Evolutionary conservation across 1,140 invertebrate species (phyloP).

Genomic region (Drosophila repleta): DNA sequence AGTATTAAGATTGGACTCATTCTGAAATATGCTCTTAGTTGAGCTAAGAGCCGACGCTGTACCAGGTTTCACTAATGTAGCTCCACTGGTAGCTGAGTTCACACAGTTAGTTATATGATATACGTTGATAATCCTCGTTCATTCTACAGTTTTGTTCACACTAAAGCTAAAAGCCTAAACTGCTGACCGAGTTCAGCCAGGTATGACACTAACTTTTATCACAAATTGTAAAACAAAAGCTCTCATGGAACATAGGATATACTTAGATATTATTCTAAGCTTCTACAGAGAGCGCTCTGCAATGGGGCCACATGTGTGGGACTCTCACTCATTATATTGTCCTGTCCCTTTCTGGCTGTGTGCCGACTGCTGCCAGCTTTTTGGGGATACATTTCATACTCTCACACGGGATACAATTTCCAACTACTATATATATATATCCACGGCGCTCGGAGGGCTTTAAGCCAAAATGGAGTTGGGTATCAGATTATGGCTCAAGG

Average conservation of each 20-base stretch:
- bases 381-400: constrained; percentile 4
- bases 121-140: neutral
- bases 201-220: too few species aligned
- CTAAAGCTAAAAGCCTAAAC: too few species aligned
- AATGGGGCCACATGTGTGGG: neutral
- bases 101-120: neutral
- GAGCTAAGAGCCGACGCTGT: neutral
- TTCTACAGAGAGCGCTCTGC: too few species aligned
- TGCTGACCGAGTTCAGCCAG: neutral
- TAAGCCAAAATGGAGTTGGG: constrained; percentile 4
- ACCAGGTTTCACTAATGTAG: neutral
- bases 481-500: constrained; percentile 15
- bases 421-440: neutral
- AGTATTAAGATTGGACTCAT: neutral
- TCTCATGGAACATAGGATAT: neutral
- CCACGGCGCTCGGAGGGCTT: neutral
- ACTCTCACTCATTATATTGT: neutral
- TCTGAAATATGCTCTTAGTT: neutral
- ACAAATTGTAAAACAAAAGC: too few species aligned
- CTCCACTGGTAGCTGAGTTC: constrained; percentile 1
- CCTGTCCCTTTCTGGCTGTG: neutral
- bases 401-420: constrained; percentile 1
- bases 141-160: neutral
- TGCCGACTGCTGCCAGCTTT: neutral
- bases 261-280: too few species aligned